Conservation (phyloP, 1,140 invertebrate genomes). For the Micrasema longulum region DNA sequence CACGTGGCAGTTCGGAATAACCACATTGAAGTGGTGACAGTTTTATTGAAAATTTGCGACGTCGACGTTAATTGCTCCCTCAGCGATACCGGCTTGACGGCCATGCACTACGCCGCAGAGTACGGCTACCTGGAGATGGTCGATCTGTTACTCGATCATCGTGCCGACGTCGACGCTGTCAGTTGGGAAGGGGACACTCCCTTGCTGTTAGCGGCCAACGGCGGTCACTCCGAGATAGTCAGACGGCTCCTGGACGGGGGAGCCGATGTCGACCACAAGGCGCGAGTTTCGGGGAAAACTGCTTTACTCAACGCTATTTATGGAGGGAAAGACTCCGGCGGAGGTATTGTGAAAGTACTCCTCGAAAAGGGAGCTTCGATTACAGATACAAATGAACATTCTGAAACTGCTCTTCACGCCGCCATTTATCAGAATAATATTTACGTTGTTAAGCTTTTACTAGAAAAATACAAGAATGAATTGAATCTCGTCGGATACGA, state of each 20-base stretch:
- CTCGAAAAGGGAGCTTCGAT: no score
- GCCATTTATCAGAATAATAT: no score
- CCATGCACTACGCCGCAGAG: background rate
- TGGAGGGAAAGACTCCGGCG: no score
- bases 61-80: background rate
- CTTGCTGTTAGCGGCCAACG: background rate
- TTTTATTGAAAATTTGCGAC: background rate
- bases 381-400: no score
- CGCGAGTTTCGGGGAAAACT: background rate
- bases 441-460: no score
- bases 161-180: background rate
- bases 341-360: no score
- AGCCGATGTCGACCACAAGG: slow-evolving; percentile 3
- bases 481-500: no score
- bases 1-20: background rate
- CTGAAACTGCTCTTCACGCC: no score
- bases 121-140: background rate
- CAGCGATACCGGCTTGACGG: background rate
- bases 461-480: no score
- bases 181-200: background rate
- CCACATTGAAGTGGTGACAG: background rate
- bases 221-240: background rate
- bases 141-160: background rate
- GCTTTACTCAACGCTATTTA: background rate
- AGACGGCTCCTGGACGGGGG: background rate